Conservation (phyloP, 2,113 vertebrate genomes). For the Proteles cristata region DNA sequence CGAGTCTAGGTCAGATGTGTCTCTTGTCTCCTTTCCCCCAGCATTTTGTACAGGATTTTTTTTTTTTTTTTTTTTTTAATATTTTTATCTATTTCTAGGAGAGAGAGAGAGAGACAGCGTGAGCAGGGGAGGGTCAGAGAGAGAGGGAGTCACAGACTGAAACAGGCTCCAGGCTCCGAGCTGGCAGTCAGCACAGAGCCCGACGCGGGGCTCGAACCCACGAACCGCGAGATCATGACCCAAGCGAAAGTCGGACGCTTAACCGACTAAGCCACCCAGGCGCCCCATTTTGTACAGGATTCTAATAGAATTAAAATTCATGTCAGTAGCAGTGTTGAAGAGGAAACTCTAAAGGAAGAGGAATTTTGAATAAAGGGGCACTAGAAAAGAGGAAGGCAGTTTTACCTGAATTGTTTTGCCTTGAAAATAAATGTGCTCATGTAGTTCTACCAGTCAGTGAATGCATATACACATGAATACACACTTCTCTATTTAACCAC, state of each 20-base stretch:
- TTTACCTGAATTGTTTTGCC: conserved; percentile 8
- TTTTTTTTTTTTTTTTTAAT: too few relatives aligned
- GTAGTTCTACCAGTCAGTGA: background rate
- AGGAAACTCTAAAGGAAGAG: background rate
- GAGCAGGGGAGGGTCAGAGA: too few relatives aligned
- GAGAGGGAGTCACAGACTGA: too few relatives aligned
- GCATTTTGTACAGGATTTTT: background rate
- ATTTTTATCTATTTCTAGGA: too few relatives aligned
- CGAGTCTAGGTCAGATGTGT: background rate
- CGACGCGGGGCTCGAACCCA: too few relatives aligned
- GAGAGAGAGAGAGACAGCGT: too few relatives aligned
- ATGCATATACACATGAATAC: background rate
- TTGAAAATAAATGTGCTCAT: background rate
- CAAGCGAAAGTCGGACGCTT: too few relatives aligned
- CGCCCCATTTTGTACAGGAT: background rate
- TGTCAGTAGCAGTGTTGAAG: background rate
- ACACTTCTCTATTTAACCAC: background rate
- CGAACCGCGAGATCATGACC: too few relatives aligned
- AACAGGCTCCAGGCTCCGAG: too few relatives aligned
- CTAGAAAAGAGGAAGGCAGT: background rate
- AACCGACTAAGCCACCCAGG: too few relatives aligned
- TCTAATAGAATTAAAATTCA: conserved; percentile 15
- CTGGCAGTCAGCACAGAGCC: too few relatives aligned
- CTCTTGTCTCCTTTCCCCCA: background rate
- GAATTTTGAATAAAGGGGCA: background rate